Base-by-base conservation (phyloP, 1,140 invertebrate species). In the Bombus haemorrhoidalis region DNA sequence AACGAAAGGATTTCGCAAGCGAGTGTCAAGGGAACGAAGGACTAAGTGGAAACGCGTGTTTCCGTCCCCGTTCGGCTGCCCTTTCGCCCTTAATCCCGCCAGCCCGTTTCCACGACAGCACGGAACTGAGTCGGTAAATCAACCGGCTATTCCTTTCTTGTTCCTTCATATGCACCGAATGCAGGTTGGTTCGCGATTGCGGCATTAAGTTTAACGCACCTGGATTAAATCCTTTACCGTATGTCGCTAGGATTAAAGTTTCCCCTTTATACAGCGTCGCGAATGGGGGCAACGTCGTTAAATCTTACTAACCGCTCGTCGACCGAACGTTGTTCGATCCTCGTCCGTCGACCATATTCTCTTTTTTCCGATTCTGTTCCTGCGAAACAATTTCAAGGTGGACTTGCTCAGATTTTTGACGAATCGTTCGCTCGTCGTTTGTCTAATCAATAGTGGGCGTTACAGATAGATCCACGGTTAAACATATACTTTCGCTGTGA, bases 21-120 rank as follows among this genome's bases (percentile, higher is more conserved):
- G 25, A 15, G 28, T 3, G 39, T 43, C 47, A 57, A 69, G 62
- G 62, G 39, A 74, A 66, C 81, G 75, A 82, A 85, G 91, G 87
- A 88, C 92, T 94, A 93, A 95, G 94, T 95, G 94, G 93, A 94
- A 94, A 95, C 85, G 93, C 93, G 73, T 94, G 94, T 95, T 93
- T 92, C 89, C 90, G 86, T 66, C 75, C 59, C 64, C 41, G 59
- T 72, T 82, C 68, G 62, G 78, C 83, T 89, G 89, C 87, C 92
- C 90, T 87, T 91, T 92, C 90, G 66, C 87, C 86, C 72, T 57
- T 86, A 85, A 89, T 91, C 86, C 71, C 18, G 10, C 39, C 47
- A 22, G 80, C 57, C 82, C 28, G 79, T 81, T 88, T 85, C 83
- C 77, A 73, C 86, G 81, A 80, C 18, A 53, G 1, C 69, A 13